Evolutionary conservation across 2,113 vertebrate species (phyloP).

Genomic region (Sebastes schlegelii): DNA sequence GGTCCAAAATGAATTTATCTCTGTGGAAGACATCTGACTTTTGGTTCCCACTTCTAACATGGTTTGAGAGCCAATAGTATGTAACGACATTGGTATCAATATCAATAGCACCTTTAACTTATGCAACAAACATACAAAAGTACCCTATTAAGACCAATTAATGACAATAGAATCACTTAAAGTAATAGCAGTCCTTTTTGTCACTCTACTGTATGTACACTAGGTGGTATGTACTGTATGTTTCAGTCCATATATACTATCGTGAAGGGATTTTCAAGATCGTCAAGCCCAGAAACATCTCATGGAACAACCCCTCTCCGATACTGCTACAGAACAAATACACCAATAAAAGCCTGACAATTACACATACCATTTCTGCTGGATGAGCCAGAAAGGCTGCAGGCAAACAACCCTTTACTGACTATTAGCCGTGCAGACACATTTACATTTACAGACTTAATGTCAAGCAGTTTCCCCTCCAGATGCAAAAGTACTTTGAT

Average conservation of each 20-base stretch:
- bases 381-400: slow-evolving; percentile 21
- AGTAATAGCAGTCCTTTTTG: too few relatives aligned
- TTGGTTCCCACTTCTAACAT: too few relatives aligned
- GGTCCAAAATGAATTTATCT: too few relatives aligned
- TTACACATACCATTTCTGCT: slow-evolving; percentile 6
- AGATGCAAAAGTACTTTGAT: slow-evolving; percentile 14
- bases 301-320: background rate
- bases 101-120: too few relatives aligned
- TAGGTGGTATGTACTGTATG: too few relatives aligned
- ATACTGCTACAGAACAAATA: background rate
- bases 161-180: background rate
- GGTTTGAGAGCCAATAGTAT: too few relatives aligned
- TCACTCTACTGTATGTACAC: too few relatives aligned
- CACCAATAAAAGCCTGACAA: slow-evolving; percentile 3
- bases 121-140: background rate
- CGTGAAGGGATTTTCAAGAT: background rate
- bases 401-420: slow-evolving; percentile 21
- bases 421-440: slow-evolving; percentile 24
- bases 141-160: background rate
- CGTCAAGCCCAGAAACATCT: background rate
- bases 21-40: too few relatives aligned
- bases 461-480: slow-evolving; percentile 5
- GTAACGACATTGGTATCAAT: too few relatives aligned
- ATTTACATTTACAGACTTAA: slow-evolving; percentile 28
- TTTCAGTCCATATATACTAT: background rate